A percentile compares a stretch with the other conserved stretches of the same genome.
These are phyloP conservation scores for Pleuronectes platessa DNA, from an alignment of 2,113 vertebrate species.

Conservation along the genomic window DNA sequence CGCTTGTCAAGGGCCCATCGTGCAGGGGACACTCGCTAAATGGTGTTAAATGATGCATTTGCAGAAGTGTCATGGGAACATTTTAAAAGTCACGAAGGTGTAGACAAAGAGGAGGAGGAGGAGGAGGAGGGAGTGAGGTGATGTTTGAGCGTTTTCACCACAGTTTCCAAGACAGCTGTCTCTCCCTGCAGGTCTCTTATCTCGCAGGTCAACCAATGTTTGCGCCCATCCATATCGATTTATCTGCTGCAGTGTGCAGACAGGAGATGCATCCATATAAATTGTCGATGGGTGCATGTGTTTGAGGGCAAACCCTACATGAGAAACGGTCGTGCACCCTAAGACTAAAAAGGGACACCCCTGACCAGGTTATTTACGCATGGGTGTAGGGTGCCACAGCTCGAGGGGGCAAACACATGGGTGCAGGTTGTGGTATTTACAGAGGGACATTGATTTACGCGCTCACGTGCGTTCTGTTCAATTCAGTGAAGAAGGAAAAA, in stretches of 20 bases:
- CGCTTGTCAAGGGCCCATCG: slow-evolving; percentile 46
- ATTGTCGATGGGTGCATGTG: slow-evolving; percentile 60
- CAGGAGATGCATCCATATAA: slow-evolving; percentile 66
- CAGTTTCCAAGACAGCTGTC: slow-evolving; percentile 88
- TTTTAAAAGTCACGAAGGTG: slow-evolving; percentile 44
- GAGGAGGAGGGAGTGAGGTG: not conserved
- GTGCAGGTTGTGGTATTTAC: slow-evolving; percentile 76
- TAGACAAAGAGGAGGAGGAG: not conserved
- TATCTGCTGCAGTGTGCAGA: slow-evolving; percentile 66
- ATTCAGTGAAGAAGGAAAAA: slow-evolving; percentile 61
- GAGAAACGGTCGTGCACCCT: slow-evolving; percentile 47
- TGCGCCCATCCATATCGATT: slow-evolving; percentile 83
- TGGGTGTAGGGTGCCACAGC: slow-evolving; percentile 10
- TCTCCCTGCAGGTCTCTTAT: slow-evolving; percentile 82
- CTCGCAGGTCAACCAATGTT: slow-evolving; percentile 85
- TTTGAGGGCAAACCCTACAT: slow-evolving; percentile 13
- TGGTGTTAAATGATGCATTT: slow-evolving; percentile 87
- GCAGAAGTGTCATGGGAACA: slow-evolving; percentile 65
- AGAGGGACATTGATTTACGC: slow-evolving; percentile 79
- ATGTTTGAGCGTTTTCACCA: slow-evolving; percentile 85
- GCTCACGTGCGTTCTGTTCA: slow-evolving; percentile 62
- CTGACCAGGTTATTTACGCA: not conserved
- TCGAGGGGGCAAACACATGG: slow-evolving; percentile 57
- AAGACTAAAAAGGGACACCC: not conserved
- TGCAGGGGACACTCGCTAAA: slow-evolving; percentile 68